phyloP scores from a whole-genome alignment of 2,888 invertebrate genomes.

The Lumbricus terrestris region DNA sequence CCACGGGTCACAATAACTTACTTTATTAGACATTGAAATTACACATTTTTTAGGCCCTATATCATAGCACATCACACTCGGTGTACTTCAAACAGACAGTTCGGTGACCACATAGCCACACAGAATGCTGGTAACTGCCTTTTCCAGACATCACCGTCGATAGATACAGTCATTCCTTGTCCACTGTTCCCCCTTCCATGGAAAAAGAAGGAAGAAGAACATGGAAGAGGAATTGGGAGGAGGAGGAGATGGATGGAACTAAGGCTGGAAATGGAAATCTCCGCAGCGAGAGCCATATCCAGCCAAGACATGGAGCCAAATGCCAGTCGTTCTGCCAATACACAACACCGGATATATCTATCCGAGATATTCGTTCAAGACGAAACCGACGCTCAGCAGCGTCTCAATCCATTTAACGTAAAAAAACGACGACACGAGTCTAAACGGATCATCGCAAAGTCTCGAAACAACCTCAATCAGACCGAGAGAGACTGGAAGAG shows the following conservation, averaged over 20 bases:
- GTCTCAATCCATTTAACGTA: background rate
- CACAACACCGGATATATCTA: background rate
- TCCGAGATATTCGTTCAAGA: background rate
- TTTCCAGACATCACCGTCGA: background rate
- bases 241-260: background rate
- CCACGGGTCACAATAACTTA: background rate
- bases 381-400: background rate
- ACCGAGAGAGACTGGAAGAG: no score
- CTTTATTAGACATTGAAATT: background rate
- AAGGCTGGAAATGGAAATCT: background rate
- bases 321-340: background rate
- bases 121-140: no score
- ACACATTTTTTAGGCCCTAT: background rate
- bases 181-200: background rate
- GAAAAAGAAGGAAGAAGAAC: slow-evolving; percentile 3
- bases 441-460: background rate
- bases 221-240: no score
- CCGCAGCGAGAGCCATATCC: background rate
- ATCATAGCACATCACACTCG: background rate
- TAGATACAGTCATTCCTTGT: background rate
- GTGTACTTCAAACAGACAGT: background rate
- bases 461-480: background rate
- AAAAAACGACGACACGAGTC: background rate
- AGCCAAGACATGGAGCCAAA: background rate
- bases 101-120: background rate